Evolutionary conservation across 2,113 vertebrate genomes (phyloP), one percentile per base, ranked within the genome.

Genomic region (Chloebia gouldiae): DNA sequence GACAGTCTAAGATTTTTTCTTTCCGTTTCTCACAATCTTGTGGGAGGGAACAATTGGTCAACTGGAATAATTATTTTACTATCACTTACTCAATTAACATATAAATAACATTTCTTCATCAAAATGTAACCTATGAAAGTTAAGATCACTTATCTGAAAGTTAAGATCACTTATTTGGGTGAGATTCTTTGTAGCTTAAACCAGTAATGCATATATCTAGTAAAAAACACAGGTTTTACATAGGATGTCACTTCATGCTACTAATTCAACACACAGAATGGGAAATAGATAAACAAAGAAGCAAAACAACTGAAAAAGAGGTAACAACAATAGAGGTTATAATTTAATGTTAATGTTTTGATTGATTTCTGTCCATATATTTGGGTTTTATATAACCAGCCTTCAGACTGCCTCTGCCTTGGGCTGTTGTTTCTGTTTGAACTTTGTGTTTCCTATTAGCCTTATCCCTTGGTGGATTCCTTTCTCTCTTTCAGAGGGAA

Each of bases 381-480:
- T 18, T 45, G 25, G 1, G 2, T 31, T 90, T 72, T 68, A 53
- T n/a, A 11, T 49, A 49, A 76, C 13, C 12, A 45, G n/a, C 8
- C 37, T 76, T 81, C 57, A 68, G n/a, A 28, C 6, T 42, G 25
- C 17, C n/a, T 20, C 15, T n/a, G 22, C 42, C 37, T 79, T 56
- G 25, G 18, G 30, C 15, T 65, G 15, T 53, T 18, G 28, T 63
- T 76, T 81, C 40, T 61, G n/a, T 45, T 37, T 49, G 31, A 80
- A 3, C 25, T 64, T 81, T 4, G 0, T 9, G 1, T 40, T 81
- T 79, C 13, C 45, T 39, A 11, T 25, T 13, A 47, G 21, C 30
- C 8, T 85, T 0, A 0, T 30, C 25, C 37, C 35, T 28, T 5
- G 1, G 11, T 51, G 20, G 18, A 28, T 35, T 81, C 24, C 40